Base-by-base conservation (phyloP, 2,888 invertebrate species). In the Eupithecia pulchellata region DNA sequence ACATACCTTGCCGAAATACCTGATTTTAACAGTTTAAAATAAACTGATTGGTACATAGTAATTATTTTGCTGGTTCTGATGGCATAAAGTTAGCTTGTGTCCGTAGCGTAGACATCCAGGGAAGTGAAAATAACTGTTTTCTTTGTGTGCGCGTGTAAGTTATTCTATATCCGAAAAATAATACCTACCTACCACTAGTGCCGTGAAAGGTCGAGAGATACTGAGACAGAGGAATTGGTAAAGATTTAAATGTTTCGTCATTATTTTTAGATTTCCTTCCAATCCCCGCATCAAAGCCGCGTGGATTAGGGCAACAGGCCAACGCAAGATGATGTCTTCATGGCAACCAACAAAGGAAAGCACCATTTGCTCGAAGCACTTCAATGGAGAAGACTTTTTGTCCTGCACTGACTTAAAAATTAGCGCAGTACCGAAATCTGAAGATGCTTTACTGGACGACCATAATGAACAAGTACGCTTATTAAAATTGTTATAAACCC, bases 351-450 rank as follows among this genome's bases (percentile, higher is more conserved):
- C 11, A 25, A 25, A 25, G 13, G 25, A 13, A 25, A 52, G 52
- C 25, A 52, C 52, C 13, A 52, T 52, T 25, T 52, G 52, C 52
- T 52, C 52, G 20, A 52, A 52, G 52, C 52, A 52, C 13, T 52
- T 52, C 25, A 52, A 52, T 4, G 25, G 0, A 52, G 25, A 52
- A 52, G 52, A 52, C 25, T 52, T 52, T 25, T 52, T 52, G 20
- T 13, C 20, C 13, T 25, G 52, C 52, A 52, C 52, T 1, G 52
- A 52, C 11, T 52, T 52, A n/a, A 52, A 52, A 52, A 11, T 4
- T 11, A 25, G 1, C 52, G 52, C 52, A 25, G 52, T 52, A 13
- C 52, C 52, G 11, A 25, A 11, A 20, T 9, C 20, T 52, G 52
- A 52, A 25, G 52, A 11, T 9, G 36, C 36, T 36, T 14, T 36